A percentile compares a stretch with the other conserved stretches of the same genome.
phyloP scores from a whole-genome alignment of 1,140 invertebrate species.

The Listronotus oregonensis region DNA sequence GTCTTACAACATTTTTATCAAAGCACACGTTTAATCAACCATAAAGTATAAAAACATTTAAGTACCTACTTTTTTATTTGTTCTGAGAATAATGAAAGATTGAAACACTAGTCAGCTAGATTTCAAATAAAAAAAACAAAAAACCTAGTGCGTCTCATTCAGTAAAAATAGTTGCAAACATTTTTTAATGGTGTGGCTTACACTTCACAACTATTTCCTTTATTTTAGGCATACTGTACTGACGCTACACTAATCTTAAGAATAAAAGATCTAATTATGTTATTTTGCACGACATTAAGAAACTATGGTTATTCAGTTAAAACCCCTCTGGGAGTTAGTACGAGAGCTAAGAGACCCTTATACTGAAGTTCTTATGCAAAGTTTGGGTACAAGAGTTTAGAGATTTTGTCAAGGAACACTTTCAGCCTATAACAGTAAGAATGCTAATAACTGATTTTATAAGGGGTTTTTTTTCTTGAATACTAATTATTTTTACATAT shows the following conservation, averaged over 20 bases:
- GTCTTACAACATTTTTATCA: too few species aligned
- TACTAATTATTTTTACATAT: slow-evolving; percentile 44
- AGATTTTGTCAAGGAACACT: slow-evolving; percentile 93
- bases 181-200: not conserved
- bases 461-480: too few species aligned
- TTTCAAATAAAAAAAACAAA: too few species aligned
- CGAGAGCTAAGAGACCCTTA: slow-evolving; percentile 97
- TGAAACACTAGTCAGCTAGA: too few species aligned
- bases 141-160: too few species aligned
- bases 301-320: slow-evolving; percentile 94
- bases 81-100: too few species aligned
- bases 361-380: slow-evolving; percentile 93
- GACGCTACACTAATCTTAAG: slow-evolving; percentile 91
- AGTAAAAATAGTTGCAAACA: too few species aligned
- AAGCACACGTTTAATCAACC: too few species aligned
- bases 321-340: slow-evolving; percentile 84
- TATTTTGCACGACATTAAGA: slow-evolving; percentile 90
- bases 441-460: too few species aligned
- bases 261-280: slow-evolving; percentile 96
- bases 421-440: slow-evolving; percentile 85
- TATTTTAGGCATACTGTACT: slow-evolving; percentile 83
- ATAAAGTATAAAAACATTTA: too few species aligned
- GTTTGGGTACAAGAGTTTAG: slow-evolving; percentile 94
- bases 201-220: slow-evolving; percentile 30
- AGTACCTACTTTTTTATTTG: too few species aligned